Conservation (phyloP, 2,797 vertebrate genomes). For the Falco peregrinus region DNA sequence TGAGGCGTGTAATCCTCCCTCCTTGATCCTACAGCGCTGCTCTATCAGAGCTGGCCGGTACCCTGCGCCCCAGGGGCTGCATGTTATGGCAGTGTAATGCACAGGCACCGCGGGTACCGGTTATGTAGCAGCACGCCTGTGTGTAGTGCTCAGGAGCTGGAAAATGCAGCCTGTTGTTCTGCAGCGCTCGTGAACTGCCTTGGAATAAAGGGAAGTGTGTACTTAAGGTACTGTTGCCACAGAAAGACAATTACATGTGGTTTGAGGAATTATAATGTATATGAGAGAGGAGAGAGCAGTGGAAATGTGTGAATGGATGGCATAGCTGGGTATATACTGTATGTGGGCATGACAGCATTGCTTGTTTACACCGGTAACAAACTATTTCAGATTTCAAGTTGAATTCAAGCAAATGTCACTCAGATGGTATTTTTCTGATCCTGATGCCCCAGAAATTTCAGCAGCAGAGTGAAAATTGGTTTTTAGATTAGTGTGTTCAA, state of each 20-base stretch:
- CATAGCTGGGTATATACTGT: background rate
- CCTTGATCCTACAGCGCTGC: background rate
- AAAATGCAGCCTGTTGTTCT: background rate
- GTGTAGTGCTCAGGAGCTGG: background rate
- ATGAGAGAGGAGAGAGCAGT: background rate
- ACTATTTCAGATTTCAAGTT: background rate
- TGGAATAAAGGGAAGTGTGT: background rate
- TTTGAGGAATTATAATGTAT: background rate
- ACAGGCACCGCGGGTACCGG: rapidly evolving
- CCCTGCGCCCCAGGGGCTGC: background rate
- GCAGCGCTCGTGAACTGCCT: background rate
- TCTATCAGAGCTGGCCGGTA: background rate
- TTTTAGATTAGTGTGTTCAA: background rate
- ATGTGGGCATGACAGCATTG: background rate
- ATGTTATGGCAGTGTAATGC: rapidly evolving
- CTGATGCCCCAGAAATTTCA: background rate
- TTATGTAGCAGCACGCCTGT: background rate
- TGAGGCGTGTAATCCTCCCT: background rate
- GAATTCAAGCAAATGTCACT: background rate
- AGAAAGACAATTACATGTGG: background rate
- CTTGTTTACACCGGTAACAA: background rate
- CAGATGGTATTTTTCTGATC: background rate
- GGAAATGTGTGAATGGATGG: background rate
- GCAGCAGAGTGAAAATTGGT: background rate
- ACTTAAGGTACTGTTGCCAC: background rate